Conservation (phyloP, 2,113 vertebrate genomes). For the Paraplagusia blochii region DNA sequence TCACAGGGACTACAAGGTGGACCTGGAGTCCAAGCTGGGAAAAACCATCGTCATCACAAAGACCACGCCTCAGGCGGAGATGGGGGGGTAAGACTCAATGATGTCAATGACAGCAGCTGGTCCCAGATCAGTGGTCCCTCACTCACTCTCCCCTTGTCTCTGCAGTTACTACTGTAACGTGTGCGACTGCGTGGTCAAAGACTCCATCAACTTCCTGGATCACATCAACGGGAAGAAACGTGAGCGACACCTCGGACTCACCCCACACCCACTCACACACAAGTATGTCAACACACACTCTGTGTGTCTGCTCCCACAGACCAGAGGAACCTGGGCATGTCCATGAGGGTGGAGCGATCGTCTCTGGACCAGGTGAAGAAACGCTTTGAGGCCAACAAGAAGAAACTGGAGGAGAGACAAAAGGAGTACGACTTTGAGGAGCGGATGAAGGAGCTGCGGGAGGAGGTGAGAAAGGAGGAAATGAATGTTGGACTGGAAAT, state of each 20-base stretch:
- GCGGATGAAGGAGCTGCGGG: conserved; percentile 94
- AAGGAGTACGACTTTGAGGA: conserved; percentile 99
- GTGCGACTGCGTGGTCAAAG: conserved; percentile 98
- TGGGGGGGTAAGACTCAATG: conserved; percentile 85
- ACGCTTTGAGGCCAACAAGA: conserved; percentile 95
- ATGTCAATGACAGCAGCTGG: too few species aligned
- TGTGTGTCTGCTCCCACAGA: conserved; percentile 67
- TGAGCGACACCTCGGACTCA: conserved; percentile 66
- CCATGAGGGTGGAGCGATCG: conserved; percentile 96
- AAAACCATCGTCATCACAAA: conserved; percentile 98
- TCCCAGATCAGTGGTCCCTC: neutral
- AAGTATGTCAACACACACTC: neutral
- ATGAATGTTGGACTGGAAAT: neutral
- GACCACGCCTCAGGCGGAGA: conserved; percentile 96
- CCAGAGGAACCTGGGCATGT: conserved; percentile 98
- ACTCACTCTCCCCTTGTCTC: conserved; percentile 4
- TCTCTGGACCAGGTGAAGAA: conserved; percentile 97
- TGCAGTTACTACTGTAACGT: conserved; percentile 96
- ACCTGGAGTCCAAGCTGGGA: conserved; percentile 97
- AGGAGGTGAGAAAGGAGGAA: conserved; percentile 82
- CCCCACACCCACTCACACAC: neutral
- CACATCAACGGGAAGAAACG: conserved; percentile 99
- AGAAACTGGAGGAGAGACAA: conserved; percentile 98
- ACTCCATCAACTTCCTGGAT: conserved; percentile 98
- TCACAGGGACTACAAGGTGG: conserved; percentile 98